Conservation (phyloP, 2,113 vertebrate species). For the Rhinogobius similis region DNA sequence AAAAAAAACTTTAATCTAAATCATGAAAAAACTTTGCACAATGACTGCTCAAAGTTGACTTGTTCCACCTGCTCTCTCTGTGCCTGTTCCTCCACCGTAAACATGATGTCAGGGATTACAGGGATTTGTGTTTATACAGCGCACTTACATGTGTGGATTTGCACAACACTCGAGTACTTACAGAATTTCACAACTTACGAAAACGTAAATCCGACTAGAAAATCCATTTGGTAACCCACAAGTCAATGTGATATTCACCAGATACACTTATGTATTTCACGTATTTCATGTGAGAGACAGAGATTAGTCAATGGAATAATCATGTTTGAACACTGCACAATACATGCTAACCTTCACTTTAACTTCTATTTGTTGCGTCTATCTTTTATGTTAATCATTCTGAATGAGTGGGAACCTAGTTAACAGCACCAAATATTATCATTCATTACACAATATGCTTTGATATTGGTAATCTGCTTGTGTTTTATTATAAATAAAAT, state of each 20-base stretch:
- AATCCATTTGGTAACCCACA: slow-evolving; percentile 2
- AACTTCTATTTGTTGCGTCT: too few relatives aligned
- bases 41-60: slow-evolving; percentile 18
- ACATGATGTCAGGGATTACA: slow-evolving; percentile 34
- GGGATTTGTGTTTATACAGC: slow-evolving; percentile 27
- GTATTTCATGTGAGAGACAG: not conserved
- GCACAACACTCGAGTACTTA: slow-evolving; percentile 10
- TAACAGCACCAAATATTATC: not conserved
- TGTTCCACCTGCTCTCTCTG: slow-evolving; percentile 14
- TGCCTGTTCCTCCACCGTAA: slow-evolving; percentile 23
- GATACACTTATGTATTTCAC: not conserved
- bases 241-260: slow-evolving; percentile 1
- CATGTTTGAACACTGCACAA: not conserved
- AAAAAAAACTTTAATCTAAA: too few relatives aligned
- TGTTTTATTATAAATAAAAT: not conserved
- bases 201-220: slow-evolving; percentile 8
- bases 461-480: too few relatives aligned
- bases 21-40: not conserved
- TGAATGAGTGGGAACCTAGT: not conserved
- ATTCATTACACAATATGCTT: not conserved
- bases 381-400: not conserved
- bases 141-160: slow-evolving; percentile 28
- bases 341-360: not conserved
- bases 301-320: not conserved
- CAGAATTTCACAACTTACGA: slow-evolving; percentile 6